Evolutionary conservation across 2,113 vertebrate species (phyloP).

Genomic region (Misgurnus anguillicaudatus): DNA sequence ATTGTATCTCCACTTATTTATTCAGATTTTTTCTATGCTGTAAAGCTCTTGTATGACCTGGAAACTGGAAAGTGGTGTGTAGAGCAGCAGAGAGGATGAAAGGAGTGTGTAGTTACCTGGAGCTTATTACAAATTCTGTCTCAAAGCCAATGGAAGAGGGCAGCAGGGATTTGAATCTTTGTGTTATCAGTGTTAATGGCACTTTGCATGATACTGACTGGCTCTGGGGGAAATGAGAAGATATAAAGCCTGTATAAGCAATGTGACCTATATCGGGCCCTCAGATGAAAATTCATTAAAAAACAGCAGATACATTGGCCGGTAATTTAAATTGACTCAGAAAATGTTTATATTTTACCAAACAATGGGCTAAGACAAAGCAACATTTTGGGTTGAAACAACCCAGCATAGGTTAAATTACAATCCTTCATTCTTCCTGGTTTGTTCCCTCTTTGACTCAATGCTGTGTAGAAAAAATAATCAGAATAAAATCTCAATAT

Average conservation of each 20-base stretch:
- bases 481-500: too few relatives aligned
- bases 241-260: neutral
- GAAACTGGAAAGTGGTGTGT: conserved; percentile 1
- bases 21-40: neutral
- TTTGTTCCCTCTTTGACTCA: too few relatives aligned
- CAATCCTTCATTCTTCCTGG: too few relatives aligned
- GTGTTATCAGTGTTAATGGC: conserved; percentile 4
- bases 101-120: neutral
- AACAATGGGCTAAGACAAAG: too few relatives aligned
- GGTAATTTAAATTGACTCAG: too few relatives aligned
- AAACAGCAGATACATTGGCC: too few relatives aligned
- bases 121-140: conserved; percentile 18
- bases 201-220: conserved; percentile 2
- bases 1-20: neutral
- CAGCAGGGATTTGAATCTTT: conserved; percentile 7
- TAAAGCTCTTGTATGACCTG: conserved; percentile 18
- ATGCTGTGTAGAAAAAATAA: too few relatives aligned
- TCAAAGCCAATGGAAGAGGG: conserved; percentile 11
- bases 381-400: too few relatives aligned
- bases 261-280: neutral
- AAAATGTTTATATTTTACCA: too few relatives aligned
- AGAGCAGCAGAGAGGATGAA: conserved; percentile 11
- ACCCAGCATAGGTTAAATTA: too few relatives aligned
- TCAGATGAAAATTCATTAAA: neutral
- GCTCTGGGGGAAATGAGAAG: conserved; percentile 9